Base-by-base conservation (phyloP, 2,888 invertebrate species). In the Oegoconia quadripuncta region DNA sequence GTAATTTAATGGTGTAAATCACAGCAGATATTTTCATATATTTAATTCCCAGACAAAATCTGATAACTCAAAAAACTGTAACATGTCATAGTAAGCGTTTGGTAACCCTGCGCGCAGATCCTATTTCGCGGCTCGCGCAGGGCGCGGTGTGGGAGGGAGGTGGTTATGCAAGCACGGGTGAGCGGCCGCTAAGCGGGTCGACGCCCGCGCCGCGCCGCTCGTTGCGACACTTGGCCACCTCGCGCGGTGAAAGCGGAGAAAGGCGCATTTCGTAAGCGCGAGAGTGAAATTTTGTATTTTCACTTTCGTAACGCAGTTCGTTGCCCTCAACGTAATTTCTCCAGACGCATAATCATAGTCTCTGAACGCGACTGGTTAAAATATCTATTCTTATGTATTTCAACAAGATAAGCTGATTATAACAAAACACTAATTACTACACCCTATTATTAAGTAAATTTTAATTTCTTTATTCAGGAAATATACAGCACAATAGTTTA, bases 171-270 rank as follows among this genome's bases (percentile, higher is more conserved):
- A 84, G 79, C 78, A 74, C 75, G 77, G 86, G 91, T 91, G 90
- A 91, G 88, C 90, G 91, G 90, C 87, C 89, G 87, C 79, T 89
- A 91, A 90, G 88, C 90, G 80, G 91, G 91, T 91, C 91, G 90
- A 81, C 89, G 90, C 83, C 89, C 90, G 90, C 84, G 80, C 64
- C 61, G 55, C 62, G 65, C 64, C 61, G n/a, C n/a, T n/a, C n/a
- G 56, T 75, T 77, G 82, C 81, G 72, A 77, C 81, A 75, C 68
- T 66, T 62, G 61, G 59, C 54, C 52, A 43, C 39, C 42, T 53
- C 45, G 49, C 58, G 62, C 58, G 77, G 83, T 80, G 87, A 87
- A 87, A 87, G 87, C 84, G 77, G 86, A 86, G 87, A 87, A 86
- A 87, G 87, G 87, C 70, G 59, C 63, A 74, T 86, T 86, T 87